A percentile compares a stretch with the other conserved stretches of the same genome.
Conservation (phyloP, 2,113 vertebrate genomes). For the Xenopus tropicalis region DNA sequence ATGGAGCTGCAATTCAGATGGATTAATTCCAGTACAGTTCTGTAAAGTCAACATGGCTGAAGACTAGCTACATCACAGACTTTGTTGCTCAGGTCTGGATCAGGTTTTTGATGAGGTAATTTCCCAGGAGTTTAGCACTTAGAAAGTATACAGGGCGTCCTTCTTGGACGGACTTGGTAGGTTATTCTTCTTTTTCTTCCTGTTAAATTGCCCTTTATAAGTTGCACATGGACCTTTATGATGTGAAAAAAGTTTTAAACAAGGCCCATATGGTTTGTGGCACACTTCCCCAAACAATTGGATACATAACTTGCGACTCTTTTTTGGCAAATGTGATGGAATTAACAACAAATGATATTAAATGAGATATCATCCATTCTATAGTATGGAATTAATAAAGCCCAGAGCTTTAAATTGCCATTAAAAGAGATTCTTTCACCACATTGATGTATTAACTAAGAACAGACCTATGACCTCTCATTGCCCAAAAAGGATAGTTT, state of each 20-base stretch:
- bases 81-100: conserved; percentile 67
- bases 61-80: conserved; percentile 61
- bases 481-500: conserved; percentile 5
- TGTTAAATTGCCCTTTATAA: conserved; percentile 67
- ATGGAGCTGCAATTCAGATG: conserved; percentile 75
- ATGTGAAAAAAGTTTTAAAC: conserved; percentile 59
- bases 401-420: not conserved
- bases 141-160: conserved; percentile 68
- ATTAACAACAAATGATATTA: conserved; percentile 55
- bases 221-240: conserved; percentile 61
- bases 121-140: conserved; percentile 78
- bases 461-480: not conserved
- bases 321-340: conserved; percentile 49
- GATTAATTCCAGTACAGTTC: conserved; percentile 75
- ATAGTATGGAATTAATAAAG: not conserved
- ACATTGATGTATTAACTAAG: not conserved
- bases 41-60: conserved; percentile 79
- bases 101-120: conserved; percentile 80
- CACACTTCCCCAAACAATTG: conserved; percentile 54
- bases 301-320: conserved; percentile 48
- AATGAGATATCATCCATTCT: not conserved
- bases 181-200: not conserved
- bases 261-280: conserved; percentile 60
- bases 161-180: conserved; percentile 51
- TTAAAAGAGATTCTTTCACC: not conserved